Conservation (phyloP, 2,797 vertebrate species). For the Coendou prehensilis region DNA sequence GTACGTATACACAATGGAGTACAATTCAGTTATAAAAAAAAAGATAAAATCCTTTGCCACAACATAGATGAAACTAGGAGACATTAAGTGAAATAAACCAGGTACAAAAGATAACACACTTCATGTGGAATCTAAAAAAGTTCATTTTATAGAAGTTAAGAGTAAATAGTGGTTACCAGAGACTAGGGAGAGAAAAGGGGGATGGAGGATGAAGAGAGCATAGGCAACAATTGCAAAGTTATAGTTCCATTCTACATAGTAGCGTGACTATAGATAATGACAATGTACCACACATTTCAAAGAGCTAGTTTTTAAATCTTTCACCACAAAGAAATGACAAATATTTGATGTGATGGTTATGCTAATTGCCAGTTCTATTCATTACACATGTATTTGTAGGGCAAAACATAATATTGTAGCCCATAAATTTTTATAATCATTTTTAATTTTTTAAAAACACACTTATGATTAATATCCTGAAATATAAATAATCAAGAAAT, state of each 20-base stretch:
- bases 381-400: background rate
- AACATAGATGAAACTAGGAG: background rate
- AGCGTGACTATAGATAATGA: background rate
- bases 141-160: background rate
- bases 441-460: too few relatives aligned
- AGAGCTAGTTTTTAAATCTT: background rate
- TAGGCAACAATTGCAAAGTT: background rate
- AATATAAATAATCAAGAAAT: background rate
- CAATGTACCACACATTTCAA: background rate
- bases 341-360: background rate
- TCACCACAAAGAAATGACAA: background rate
- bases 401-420: background rate
- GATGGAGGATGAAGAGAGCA: background rate
- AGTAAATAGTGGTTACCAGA: background rate
- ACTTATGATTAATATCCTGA: too few relatives aligned
- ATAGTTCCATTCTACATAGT: too few relatives aligned
- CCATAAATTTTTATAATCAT: background rate
- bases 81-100: background rate
- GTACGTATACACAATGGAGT: background rate
- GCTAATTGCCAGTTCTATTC: background rate
- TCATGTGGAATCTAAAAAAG: background rate
- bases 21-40: background rate
- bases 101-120: background rate
- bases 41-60: background rate
- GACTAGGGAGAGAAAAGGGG: too few relatives aligned